phyloP scores from a whole-genome alignment of 2,888 invertebrate genomes.

The Drosophila diplacantha region DNA sequence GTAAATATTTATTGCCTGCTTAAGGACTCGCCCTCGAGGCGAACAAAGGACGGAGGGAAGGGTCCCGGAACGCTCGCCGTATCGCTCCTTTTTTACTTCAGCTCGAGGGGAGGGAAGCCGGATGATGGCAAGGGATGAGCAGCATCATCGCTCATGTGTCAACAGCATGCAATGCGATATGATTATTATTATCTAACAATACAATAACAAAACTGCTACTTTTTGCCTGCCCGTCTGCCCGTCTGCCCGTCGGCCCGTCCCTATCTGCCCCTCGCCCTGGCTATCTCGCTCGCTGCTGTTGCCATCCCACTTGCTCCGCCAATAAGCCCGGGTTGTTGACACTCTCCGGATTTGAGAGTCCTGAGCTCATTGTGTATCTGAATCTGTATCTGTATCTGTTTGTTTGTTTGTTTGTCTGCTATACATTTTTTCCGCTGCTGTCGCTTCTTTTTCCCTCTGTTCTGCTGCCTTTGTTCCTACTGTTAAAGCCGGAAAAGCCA shows the following conservation, averaged over 20 bases:
- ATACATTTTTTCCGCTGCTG: constrained; percentile 42
- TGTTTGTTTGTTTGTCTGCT: constrained; percentile 49
- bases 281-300: constrained; percentile 3
- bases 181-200: constrained; percentile 71
- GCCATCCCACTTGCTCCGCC: constrained; percentile 3
- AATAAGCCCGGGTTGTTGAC: constrained; percentile 54
- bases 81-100: constrained; percentile 5
- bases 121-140: constrained; percentile 47
- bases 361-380: constrained; percentile 57
- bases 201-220: constrained; percentile 67
- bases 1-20: constrained; percentile 48
- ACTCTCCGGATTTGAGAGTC: constrained; percentile 54
- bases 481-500: constrained; percentile 73
- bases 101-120: constrained; percentile 21
- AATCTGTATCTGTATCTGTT: constrained; percentile 24
- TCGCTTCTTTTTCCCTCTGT: constrained; percentile 47
- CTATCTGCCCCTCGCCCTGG: constrained; percentile 3
- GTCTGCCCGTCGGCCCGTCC: neutral
- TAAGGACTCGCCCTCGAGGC: constrained; percentile 34
- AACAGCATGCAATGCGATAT: constrained; percentile 72
- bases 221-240: constrained; percentile 60
- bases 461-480: constrained; percentile 52
- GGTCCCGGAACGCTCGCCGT: neutral
- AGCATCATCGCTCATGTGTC: constrained; percentile 71
- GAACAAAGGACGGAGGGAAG: constrained; percentile 23